These are phyloP conservation scores for Parazoanthus atlanticus DNA, from an alignment of 92 coral and sea anemone genomes.

Conservation along the genomic window DNA sequence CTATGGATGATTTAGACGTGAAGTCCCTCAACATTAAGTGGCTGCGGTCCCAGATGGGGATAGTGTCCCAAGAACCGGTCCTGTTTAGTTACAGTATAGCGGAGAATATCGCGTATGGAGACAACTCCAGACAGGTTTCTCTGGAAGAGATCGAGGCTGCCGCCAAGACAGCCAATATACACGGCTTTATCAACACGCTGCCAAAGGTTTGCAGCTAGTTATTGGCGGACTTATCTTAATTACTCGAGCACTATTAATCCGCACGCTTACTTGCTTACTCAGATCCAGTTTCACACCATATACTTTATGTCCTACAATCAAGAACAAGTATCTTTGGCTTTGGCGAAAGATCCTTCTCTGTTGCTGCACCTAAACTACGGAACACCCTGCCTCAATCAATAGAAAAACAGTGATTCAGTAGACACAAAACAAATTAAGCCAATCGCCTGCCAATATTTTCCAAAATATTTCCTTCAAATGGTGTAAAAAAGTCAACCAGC, in stretches of 20 bases:
- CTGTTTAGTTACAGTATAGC: slow-evolving; percentile 88
- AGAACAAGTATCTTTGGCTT: background rate
- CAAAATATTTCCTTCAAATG: too few species aligned
- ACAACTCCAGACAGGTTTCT: slow-evolving; percentile 79
- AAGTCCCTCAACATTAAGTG: slow-evolving; percentile 81
- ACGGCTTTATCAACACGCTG: slow-evolving; percentile 81
- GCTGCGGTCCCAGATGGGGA: slow-evolving; percentile 86
- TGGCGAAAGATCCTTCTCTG: background rate
- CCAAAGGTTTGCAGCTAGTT: slow-evolving; percentile 71
- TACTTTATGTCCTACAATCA: background rate
- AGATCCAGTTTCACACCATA: background rate
- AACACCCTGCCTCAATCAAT: background rate
- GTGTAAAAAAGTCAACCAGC: too few species aligned
- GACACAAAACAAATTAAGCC: too few species aligned
- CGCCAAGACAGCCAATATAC: slow-evolving; percentile 91
- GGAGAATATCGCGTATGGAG: slow-evolving; percentile 94
- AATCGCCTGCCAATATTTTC: too few species aligned
- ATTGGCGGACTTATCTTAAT: too few species aligned
- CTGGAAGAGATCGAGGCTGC: slow-evolving; percentile 84
- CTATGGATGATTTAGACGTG: slow-evolving; percentile 73
- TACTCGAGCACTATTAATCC: background rate
- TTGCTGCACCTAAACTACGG: too few species aligned
- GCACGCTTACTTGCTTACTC: background rate
- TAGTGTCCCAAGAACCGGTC: slow-evolving; percentile 96
- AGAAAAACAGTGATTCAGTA: background rate